A percentile compares a stretch with the other conserved stretches of the same genome.
phyloP scores from a whole-genome alignment of 2,888 invertebrate genomes.

The Euplagia quadripunctaria region DNA sequence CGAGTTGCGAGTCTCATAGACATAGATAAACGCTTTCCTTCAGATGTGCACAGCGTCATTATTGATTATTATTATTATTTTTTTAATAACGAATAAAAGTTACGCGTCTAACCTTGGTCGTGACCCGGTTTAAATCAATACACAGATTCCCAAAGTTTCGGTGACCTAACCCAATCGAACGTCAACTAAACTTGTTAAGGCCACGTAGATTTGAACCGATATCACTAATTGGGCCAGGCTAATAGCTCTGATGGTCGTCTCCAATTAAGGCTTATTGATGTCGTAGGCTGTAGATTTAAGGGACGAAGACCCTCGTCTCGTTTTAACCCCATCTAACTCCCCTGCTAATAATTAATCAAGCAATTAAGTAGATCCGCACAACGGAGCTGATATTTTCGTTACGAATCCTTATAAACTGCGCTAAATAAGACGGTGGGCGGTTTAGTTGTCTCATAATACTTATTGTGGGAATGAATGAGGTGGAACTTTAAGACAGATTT shows the following conservation, averaged over 20 bases:
- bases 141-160: slow-evolving; percentile 41
- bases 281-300: slow-evolving; percentile 76
- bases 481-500: neutral
- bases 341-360: slow-evolving; percentile 85
- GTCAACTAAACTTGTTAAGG: slow-evolving; percentile 49
- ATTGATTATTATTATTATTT: too few species aligned
- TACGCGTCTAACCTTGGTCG: slow-evolving; percentile 25
- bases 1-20: too few species aligned
- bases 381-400: slow-evolving; percentile 68
- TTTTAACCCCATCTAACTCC: slow-evolving; percentile 80
- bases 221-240: slow-evolving; percentile 79
- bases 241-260: slow-evolving; percentile 80
- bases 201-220: slow-evolving; percentile 60
- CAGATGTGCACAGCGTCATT: too few species aligned
- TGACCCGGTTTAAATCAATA: slow-evolving; percentile 33
- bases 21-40: too few species aligned
- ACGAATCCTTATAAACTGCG: slow-evolving; percentile 29
- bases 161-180: slow-evolving; percentile 47
- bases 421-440: slow-evolving; percentile 16
- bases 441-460: slow-evolving; percentile 16
- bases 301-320: slow-evolving; percentile 78
- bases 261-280: slow-evolving; percentile 86
- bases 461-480: slow-evolving; percentile 1
- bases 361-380: slow-evolving; percentile 76
- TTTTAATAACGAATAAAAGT: slow-evolving; percentile 9